Evolutionary conservation across 1,140 invertebrate species (phyloP).

Genomic region (Calliopsis andreniformis): DNA sequence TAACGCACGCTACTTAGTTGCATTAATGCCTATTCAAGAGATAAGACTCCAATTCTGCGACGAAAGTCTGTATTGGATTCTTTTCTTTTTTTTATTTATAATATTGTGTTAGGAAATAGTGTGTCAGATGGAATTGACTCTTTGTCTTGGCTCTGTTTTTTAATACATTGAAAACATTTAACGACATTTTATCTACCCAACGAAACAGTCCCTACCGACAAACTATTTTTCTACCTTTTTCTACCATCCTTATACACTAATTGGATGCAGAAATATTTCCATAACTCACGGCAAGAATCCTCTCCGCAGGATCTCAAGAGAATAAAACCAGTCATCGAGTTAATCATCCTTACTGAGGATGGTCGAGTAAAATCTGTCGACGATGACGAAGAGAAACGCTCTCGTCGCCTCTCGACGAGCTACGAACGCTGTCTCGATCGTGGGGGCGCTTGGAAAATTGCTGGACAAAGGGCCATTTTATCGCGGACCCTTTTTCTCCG

Average conservation of each 20-base stretch:
- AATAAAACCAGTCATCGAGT: neutral
- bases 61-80: neutral
- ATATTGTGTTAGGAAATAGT: too few species aligned
- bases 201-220: too few species aligned
- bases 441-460: neutral
- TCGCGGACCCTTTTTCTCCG: neutral
- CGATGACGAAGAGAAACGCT: neutral
- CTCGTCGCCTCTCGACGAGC: neutral
- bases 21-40: slow-evolving; percentile 63
- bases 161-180: too few species aligned
- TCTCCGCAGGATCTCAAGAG: too few species aligned
- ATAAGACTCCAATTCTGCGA: slow-evolving; percentile 16
- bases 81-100: too few species aligned
- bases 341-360: neutral
- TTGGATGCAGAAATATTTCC: neutral
- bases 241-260: too few species aligned
- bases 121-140: too few species aligned
- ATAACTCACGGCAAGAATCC: neutral
- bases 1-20: slow-evolving; percentile 54
- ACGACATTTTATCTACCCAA: too few species aligned
- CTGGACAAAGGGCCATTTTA: neutral
- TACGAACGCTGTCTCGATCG: neutral
- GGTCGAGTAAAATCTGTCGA: neutral
- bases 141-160: too few species aligned
- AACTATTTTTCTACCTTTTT: too few species aligned